Percentiles rank a stretch among this genome's conserved stretches.
Conservation (phyloP, 2,888 invertebrate species). For the Melanostoma scalare region DNA sequence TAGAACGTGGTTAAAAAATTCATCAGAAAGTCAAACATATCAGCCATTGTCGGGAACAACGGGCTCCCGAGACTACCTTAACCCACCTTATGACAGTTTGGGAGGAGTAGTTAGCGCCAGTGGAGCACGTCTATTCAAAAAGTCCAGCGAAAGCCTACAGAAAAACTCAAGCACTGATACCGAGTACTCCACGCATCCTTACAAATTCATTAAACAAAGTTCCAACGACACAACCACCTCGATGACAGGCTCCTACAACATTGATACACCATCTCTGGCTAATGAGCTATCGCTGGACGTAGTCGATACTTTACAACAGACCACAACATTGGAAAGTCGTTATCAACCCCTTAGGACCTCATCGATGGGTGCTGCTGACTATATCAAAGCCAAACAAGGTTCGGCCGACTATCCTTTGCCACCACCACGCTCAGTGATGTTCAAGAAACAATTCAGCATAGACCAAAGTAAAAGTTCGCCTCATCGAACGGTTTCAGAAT, state of each 20-base stretch:
- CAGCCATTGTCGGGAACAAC: slow-evolving; percentile 77
- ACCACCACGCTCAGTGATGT: slow-evolving; percentile 79
- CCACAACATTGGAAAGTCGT: slow-evolving; percentile 74
- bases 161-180: slow-evolving; percentile 82
- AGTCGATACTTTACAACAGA: slow-evolving; percentile 76
- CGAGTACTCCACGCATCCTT: slow-evolving; percentile 82
- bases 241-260: slow-evolving; percentile 81
- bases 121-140: slow-evolving; percentile 78
- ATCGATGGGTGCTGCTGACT: slow-evolving; percentile 79
- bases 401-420: slow-evolving; percentile 75
- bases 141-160: slow-evolving; percentile 81
- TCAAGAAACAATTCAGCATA: slow-evolving; percentile 82
- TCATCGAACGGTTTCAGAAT: slow-evolving; percentile 75
- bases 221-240: slow-evolving; percentile 82
- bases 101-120: slow-evolving; percentile 70
- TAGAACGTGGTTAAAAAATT: slow-evolving; percentile 79
- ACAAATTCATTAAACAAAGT: slow-evolving; percentile 82
- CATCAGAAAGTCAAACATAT: slow-evolving; percentile 79
- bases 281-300: slow-evolving; percentile 81
- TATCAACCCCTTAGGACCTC: slow-evolving; percentile 79
- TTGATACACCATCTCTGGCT: slow-evolving; percentile 81
- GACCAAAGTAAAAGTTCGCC: slow-evolving; percentile 80
- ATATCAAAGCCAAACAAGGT: slow-evolving; percentile 75
- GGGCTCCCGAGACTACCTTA: slow-evolving; percentile 80
- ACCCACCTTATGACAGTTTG: slow-evolving; percentile 78